Evolutionary conservation across 1,140 invertebrate genomes (phyloP), one percentile per base, ranked within the genome.

Genomic region (Ectropis grisescens): DNA sequence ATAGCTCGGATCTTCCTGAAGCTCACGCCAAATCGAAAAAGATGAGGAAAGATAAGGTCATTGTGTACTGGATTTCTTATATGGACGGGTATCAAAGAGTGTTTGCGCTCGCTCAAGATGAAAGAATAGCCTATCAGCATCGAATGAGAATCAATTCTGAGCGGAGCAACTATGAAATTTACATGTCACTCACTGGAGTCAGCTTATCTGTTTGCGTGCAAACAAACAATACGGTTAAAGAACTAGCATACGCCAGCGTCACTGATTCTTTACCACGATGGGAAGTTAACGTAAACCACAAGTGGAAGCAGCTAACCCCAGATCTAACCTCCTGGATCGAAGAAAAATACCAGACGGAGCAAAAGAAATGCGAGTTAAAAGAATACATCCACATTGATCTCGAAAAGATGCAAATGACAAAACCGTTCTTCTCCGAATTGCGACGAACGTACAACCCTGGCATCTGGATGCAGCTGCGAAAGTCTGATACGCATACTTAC

Each of bases 41-140:
- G 39, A 76, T 83, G 36, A 69, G 82, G 29, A 84, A 81, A 61
- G 84, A 85, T 40, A 86, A 86, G 66, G 72, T 92, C 5, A 81
- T 88, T 1, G 88, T 95, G n/a, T 93, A 92, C 53, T 95, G 93
- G 92, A 87, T 93, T 16, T 93, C 91, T 32, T 93, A 90, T 42
- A 83, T 91, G 50, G 89, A 93, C 41, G 87, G 86, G 0, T 84
- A 86, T 15, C 92, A 95, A 72, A 79, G 91, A 56, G 90, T 92
- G 0, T 79, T 94, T 13, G 83, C 93, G n/a, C 88, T 95, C 48
- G 93, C 92, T 0, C 91, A 93, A 72, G 90, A 94, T 53, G 88
- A 92, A 57, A 83, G 87, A 48, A 84, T 93, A 6, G 91, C 90
- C 1, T 83, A 87, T 23, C 84, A 88, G 45, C 87, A 89, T 7